These are phyloP conservation scores for Tanaodytes sp. DNA, from an alignment of 2,888 invertebrate species.

Conservation along the genomic window DNA sequence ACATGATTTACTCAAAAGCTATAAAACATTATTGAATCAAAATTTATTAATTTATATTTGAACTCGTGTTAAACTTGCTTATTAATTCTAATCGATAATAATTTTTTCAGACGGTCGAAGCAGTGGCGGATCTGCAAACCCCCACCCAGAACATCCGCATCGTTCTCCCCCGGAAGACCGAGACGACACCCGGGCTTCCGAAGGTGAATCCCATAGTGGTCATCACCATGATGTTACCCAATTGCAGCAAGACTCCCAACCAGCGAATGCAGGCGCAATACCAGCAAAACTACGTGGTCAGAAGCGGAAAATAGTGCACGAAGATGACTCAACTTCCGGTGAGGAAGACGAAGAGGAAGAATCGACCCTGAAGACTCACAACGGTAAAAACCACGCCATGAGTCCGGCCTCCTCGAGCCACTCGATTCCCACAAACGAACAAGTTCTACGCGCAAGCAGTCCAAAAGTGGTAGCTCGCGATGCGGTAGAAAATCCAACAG, in stretches of 20 bases:
- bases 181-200: conserved; percentile 74
- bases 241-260: conserved; percentile 71
- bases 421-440: conserved; percentile 74
- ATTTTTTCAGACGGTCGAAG: conserved; percentile 74
- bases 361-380: conserved; percentile 71
- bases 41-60: too few species aligned
- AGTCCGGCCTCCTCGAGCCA: conserved; percentile 79
- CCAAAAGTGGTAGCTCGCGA: conserved; percentile 61
- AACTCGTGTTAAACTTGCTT: too few species aligned
- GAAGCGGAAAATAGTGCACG: conserved; percentile 77
- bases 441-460: conserved; percentile 67
- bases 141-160: conserved; percentile 73
- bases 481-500: conserved; percentile 56
- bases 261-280: conserved; percentile 60
- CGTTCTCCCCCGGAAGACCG: conserved; percentile 73
- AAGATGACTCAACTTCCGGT: conserved; percentile 74
- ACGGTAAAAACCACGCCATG: conserved; percentile 73
- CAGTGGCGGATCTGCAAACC: conserved; percentile 76
- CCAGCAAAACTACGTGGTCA: conserved; percentile 73
- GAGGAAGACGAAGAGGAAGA: conserved; percentile 75
- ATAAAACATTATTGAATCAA: too few species aligned
- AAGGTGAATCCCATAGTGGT: conserved; percentile 75
- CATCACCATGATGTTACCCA: conserved; percentile 75
- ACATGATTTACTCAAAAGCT: too few species aligned
- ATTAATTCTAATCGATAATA: too few species aligned